Evolutionary conservation across 2,888 invertebrate genomes (phyloP).

Genomic region (Euspilapteryx auroguttella): DNA sequence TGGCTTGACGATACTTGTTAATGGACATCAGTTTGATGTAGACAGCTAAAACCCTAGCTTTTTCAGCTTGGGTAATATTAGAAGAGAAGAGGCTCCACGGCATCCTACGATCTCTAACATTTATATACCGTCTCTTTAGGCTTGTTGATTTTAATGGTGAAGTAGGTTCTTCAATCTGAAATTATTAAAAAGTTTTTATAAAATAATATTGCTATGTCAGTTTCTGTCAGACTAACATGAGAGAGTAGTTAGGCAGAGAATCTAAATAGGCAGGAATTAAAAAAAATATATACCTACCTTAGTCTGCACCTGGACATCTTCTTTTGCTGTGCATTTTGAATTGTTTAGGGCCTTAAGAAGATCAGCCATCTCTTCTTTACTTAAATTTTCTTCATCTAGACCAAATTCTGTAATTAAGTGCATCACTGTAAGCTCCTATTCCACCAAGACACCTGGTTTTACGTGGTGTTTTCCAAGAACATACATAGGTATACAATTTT

Average conservation of each 20-base stretch:
- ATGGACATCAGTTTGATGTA: constrained; percentile 48
- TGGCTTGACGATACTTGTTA: constrained; percentile 37
- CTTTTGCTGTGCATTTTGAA: constrained; percentile 34
- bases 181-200: constrained; percentile 3
- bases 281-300: constrained; percentile 12
- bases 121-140: constrained; percentile 33
- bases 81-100: constrained; percentile 47
- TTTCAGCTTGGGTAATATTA: constrained; percentile 31
- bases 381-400: constrained; percentile 41
- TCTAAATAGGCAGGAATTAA: neutral
- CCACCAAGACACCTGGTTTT: neutral
- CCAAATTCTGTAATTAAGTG: constrained; percentile 32
- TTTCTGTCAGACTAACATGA: neutral
- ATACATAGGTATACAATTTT: neutral
- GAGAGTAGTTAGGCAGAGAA: neutral
- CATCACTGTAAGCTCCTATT: constrained; percentile 1
- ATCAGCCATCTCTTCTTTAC: constrained; percentile 48
- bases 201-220: constrained; percentile 1
- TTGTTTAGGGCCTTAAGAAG: constrained; percentile 40
- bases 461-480: neutral
- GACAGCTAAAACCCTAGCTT: constrained; percentile 38
- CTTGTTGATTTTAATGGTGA: constrained; percentile 15
- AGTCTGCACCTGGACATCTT: constrained; percentile 25
- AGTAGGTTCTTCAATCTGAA: constrained; percentile 17
- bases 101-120: constrained; percentile 42